phyloP scores from a whole-genome alignment of 2,888 invertebrate genomes.

The Gymnosoma rotundatum region DNA sequence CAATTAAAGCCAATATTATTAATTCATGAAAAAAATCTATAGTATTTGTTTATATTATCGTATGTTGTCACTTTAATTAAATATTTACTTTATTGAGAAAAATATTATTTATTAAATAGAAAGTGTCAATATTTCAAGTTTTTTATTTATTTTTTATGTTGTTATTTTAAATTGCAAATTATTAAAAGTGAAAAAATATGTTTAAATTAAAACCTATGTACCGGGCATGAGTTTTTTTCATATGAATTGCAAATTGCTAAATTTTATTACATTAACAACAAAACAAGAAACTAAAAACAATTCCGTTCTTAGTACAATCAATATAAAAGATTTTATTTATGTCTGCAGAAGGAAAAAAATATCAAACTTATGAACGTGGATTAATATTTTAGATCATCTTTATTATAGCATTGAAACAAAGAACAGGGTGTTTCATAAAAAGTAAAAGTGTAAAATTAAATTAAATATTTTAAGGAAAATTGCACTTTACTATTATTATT shows the following conservation, averaged over 20 bases:
- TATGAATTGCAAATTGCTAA: too few relatives aligned
- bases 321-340: conserved; percentile 14
- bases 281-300: background rate
- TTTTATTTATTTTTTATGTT: conserved; percentile 33
- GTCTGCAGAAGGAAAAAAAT: background rate
- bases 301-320: conserved; percentile 14
- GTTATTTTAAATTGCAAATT: conserved; percentile 48
- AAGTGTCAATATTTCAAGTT: conserved; percentile 48
- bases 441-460: too few relatives aligned
- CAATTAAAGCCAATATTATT: too few relatives aligned
- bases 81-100: conserved; percentile 22
- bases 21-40: background rate
- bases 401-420: conserved; percentile 34
- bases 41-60: background rate
- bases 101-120: conserved; percentile 41
- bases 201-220: conserved; percentile 65
- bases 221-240: background rate
- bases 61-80: background rate
- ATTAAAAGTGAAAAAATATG: conserved; percentile 25
- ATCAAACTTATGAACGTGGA: background rate
- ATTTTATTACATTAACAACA: conserved; percentile 9
- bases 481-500: too few relatives aligned
- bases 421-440: conserved; percentile 19
- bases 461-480: too few relatives aligned
- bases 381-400: conserved; percentile 47